Evolutionary conservation across 2,113 vertebrate species (phyloP), one percentile per base, ranked within the genome.

Genomic region (Galbula dea): DNA sequence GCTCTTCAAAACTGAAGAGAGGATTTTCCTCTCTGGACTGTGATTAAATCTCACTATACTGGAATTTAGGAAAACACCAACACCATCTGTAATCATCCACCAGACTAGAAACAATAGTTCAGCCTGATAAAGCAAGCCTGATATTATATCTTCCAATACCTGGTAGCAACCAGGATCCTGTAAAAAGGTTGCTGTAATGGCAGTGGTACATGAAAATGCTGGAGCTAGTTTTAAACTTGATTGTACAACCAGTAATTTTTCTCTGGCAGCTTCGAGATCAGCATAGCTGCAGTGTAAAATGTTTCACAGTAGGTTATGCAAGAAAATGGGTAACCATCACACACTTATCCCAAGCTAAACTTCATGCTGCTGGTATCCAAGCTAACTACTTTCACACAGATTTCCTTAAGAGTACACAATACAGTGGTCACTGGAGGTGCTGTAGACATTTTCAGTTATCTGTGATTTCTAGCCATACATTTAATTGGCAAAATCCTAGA

Each of bases 291-390:
- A 62, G 32, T 0, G 6, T 39, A 19, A 71, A 68, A 46, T 67
- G 9, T 80, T 32, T 86, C 73, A 74, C 1, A 1, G 30, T 3
- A 83, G 46, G 63, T 51, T 88, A 67, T 55, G 41, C 59, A 41
- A 58, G 37, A 77, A 89, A 77, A 86, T 9, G 12, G 34, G 34
- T 51, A 81, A 48, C 45, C 71, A 71, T 36, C 75, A 83, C 55
- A 80, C 63, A 43, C 20, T 69, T 46, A 45, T 1, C 36, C 37
- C 0, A 0, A 46, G 23, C 20, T 39, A 11, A 83, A 52, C n/a
- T 16, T 67, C 26, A 24, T 13, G 29, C 30, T 55, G 43, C 24
- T 5, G 11, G 36, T 21, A 14, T 41, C 41, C 55, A 80, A 73
- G 45, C 17, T 58, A 62, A 26, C n/a, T 68, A 23, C 78, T 39